These are phyloP conservation scores for Myoxocephalus aenaeus DNA, from an alignment of 2,797 vertebrate species.

Conservation along the genomic window DNA sequence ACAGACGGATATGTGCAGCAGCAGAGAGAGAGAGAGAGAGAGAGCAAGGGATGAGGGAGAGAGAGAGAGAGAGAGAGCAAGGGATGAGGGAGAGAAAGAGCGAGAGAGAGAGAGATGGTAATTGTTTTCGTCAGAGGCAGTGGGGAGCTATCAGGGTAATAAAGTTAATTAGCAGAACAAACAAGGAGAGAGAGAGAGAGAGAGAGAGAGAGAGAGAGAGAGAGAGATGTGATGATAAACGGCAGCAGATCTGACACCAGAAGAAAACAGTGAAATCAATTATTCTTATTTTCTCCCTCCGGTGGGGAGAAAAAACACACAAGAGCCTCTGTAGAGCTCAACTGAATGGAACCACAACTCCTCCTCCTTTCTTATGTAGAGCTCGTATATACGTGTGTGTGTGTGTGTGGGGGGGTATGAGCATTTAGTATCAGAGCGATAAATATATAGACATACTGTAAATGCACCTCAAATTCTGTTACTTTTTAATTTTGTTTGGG, in stretches of 20 bases:
- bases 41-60: slow-evolving; percentile 21
- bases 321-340: slow-evolving; percentile 38
- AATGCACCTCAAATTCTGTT: neutral
- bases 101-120: slow-evolving; percentile 84
- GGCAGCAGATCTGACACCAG: slow-evolving; percentile 86
- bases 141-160: slow-evolving; percentile 99
- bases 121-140: slow-evolving; percentile 99
- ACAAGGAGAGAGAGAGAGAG: slow-evolving; percentile 57
- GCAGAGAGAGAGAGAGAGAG: slow-evolving; percentile 62
- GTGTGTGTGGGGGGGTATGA: neutral
- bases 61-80: slow-evolving; percentile 33
- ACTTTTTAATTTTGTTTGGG: neutral
- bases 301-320: slow-evolving; percentile 25
- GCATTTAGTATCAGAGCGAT: slow-evolving; percentile 14
- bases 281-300: slow-evolving; percentile 71
- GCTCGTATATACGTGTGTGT: slow-evolving; percentile 47
- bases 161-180: slow-evolving; percentile 99
- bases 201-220: slow-evolving; percentile 24
- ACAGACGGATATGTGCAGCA: slow-evolving; percentile 25
- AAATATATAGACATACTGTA: slow-evolving; percentile 2
- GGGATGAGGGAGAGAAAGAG: slow-evolving; percentile 55
- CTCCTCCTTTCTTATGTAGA: slow-evolving; percentile 63
- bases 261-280: slow-evolving; percentile 85
- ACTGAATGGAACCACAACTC: slow-evolving; percentile 55
- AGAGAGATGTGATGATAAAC: slow-evolving; percentile 90